Conservation (phyloP, 1,140 invertebrate genomes). For the Anthonomus grandis region DNA sequence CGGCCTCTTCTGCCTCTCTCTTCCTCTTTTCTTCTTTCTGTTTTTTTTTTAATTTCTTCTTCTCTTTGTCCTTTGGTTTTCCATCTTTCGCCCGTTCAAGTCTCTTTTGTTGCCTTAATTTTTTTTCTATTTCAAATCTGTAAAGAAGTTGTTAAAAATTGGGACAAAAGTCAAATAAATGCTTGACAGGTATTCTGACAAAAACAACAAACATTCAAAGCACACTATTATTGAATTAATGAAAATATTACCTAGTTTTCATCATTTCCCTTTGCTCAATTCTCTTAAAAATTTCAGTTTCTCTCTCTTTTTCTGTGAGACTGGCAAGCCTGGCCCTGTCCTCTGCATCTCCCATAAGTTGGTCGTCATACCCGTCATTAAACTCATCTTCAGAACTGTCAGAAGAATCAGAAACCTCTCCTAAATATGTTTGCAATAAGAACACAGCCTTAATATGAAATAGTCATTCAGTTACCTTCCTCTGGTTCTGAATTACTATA, state of each 20-base stretch:
- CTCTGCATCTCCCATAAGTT: conserved; percentile 95
- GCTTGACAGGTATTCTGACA: not conserved
- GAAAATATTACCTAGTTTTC: conserved; percentile 69
- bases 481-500: conserved; percentile 45
- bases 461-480: conserved; percentile 42
- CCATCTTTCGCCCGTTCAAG: conserved; percentile 66
- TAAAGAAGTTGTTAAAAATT: no score
- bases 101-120: conserved; percentile 82
- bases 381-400: conserved; percentile 59
- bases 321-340: conserved; percentile 84
- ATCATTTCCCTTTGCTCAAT: conserved; percentile 91
- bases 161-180: not conserved
- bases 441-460: no score
- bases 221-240: conserved; percentile 2
- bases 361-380: conserved; percentile 83
- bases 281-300: conserved; percentile 95
- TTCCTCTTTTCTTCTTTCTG: conserved; percentile 49
- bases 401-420: conserved; percentile 54
- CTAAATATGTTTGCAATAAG: conserved; percentile 11
- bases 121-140: conserved; percentile 96
- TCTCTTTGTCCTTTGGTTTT: conserved; percentile 60
- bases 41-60: conserved; percentile 57
- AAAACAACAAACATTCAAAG: conserved; percentile 14
- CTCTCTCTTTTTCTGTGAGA: conserved; percentile 95
- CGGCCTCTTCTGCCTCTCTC: conserved; percentile 6